Evolutionary conservation across 2,797 vertebrate species (phyloP).

Genomic region (Nothura maculosa): DNA sequence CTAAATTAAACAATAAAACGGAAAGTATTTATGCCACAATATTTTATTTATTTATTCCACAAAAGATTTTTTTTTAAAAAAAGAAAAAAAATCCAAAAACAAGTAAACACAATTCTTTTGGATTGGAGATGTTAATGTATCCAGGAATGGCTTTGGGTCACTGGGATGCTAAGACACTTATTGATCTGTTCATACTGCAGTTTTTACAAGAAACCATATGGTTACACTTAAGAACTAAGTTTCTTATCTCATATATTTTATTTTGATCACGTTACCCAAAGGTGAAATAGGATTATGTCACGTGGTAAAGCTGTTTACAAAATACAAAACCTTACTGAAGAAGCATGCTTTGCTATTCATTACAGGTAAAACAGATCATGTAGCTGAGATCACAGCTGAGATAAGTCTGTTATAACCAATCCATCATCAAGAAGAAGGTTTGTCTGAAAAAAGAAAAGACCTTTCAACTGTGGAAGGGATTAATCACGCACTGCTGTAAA

Average conservation of each 20-base stretch:
- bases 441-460: background rate
- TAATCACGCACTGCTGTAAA: background rate
- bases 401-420: background rate
- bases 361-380: background rate
- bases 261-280: background rate
- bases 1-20: background rate
- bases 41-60: no score
- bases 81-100: slow-evolving; percentile 22
- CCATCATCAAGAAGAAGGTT: background rate
- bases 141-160: background rate
- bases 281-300: background rate
- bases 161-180: background rate
- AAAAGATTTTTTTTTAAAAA: background rate
- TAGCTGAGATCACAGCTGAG: background rate
- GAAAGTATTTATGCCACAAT: background rate
- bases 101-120: background rate
- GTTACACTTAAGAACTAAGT: background rate
- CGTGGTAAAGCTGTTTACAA: background rate
- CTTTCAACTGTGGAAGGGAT: background rate
- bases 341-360: background rate
- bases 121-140: slow-evolving; percentile 20
- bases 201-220: background rate
- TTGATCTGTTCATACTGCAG: background rate
- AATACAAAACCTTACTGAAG: background rate
- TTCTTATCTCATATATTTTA: slow-evolving; percentile 4